phyloP scores from a whole-genome alignment of 2,888 invertebrate species.

The Polymixis lichenea region DNA sequence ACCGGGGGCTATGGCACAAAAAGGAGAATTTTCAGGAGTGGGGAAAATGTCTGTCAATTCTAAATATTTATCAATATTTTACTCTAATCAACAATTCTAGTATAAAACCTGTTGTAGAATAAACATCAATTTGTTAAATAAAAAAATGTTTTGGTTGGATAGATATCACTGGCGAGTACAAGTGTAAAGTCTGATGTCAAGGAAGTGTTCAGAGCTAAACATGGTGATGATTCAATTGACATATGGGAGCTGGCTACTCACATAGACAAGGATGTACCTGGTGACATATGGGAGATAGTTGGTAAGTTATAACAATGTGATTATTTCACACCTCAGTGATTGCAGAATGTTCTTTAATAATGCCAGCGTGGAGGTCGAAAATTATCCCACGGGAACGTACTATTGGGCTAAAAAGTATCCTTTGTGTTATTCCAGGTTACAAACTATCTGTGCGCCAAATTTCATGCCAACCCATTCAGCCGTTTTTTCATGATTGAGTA shows the following conservation, averaged over 20 bases:
- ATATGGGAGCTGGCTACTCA: slow-evolving; percentile 86
- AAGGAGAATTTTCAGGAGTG: neutral
- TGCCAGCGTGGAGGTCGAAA: no score
- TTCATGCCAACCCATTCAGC: no score
- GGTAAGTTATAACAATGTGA: slow-evolving; percentile 71
- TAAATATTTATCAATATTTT: neutral
- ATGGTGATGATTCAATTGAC: slow-evolving; percentile 72
- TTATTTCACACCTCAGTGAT: neutral
- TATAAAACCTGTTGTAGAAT: neutral
- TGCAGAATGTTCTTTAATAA: neutral
- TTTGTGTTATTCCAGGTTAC: no score
- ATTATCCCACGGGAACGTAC: no score
- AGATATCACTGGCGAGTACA: slow-evolving; percentile 79
- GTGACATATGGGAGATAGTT: slow-evolving; percentile 85
- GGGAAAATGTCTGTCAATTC: neutral
- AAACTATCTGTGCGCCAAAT: no score
- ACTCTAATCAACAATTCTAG: neutral
- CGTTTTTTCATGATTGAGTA: no score
- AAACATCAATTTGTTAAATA: neutral
- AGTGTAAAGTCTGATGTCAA: slow-evolving; percentile 71
- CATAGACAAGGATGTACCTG: slow-evolving; percentile 84
- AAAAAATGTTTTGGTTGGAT: slow-evolving; percentile 42
- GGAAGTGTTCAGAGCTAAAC: slow-evolving; percentile 73
- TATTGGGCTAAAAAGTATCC: no score
- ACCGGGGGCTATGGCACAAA: neutral